Base-by-base conservation (phyloP, 1,140 invertebrate genomes). In the Phenacoccus solenopsis region DNA sequence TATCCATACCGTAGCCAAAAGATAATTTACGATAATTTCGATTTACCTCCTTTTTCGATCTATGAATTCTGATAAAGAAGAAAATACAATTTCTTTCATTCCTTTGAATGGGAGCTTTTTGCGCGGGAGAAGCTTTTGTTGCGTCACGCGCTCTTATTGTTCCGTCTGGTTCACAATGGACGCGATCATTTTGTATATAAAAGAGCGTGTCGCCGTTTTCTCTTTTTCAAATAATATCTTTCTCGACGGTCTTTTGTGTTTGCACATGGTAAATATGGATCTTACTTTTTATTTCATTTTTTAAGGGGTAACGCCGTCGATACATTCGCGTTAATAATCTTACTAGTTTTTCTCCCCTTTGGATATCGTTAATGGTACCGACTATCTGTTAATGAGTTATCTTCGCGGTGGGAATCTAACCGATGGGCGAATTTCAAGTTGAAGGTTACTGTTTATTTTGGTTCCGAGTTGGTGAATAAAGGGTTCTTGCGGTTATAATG, bases 231-330 rank as follows among this genome's bases (percentile, higher is more conserved):
- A 64, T 64, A 64, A 64, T 64, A 64, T 64, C 59, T 64, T 64
- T 64, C 25, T 27, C 59, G 59, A 27, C 25, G 21, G 22, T 64
- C 59, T 64, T 64, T 64, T 64, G 59, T 64, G 59, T 64, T 64
- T 64, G 59, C 59, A 64, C 59, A 64, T 64, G 59, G 59, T 64
- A 64, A 64, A 64, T 64, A 64, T 64, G 59, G 59, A 64, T 64
- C 20, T 64, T 64, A 64, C 25, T 64, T 64, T 25, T 64, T 24
- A 25, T 64, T 64, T 64, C 25, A 49, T 49, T 49, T n/a, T n/a
- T n/a, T n/a, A n/a, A n/a, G n/a, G n/a, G n/a, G n/a, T n/a, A n/a
- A n/a, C n/a, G n/a, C n/a, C n/a, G n/a, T n/a, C n/a, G n/a, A n/a
- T n/a, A n/a, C n/a, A n/a, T n/a, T n/a, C n/a, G n/a, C n/a, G n/a